Conservation (phyloP, 1,140 invertebrate species). For the Odontomachus brunneus region DNA sequence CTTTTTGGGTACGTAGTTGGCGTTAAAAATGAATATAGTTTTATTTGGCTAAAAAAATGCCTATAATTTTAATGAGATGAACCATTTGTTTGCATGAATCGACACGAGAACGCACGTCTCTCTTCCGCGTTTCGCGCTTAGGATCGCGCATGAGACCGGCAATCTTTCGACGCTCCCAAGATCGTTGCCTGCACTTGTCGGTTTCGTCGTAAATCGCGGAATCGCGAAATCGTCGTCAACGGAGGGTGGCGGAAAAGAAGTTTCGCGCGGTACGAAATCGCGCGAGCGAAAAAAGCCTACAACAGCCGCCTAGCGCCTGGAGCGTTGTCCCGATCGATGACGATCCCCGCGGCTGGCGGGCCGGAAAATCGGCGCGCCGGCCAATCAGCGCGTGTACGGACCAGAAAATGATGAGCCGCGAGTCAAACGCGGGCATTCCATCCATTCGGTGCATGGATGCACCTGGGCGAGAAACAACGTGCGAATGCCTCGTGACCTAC, state of each 20-base stretch:
- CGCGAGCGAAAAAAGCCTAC: constrained; percentile 13
- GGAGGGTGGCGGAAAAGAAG: constrained; percentile 65
- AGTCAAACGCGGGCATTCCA: constrained; percentile 6
- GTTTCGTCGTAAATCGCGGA: constrained; percentile 14
- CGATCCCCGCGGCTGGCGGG: constrained; percentile 55
- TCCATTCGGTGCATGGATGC: constrained; percentile 12
- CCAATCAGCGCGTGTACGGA: constrained; percentile 76
- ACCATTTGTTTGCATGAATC: neutral
- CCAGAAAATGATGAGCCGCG: constrained; percentile 73
- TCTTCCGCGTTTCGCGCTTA: constrained; percentile 5
- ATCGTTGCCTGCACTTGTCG: neutral
- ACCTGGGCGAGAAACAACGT: constrained; percentile 67
- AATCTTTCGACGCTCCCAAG: constrained; percentile 49
- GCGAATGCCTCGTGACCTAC: constrained; percentile 77
- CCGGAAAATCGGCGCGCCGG: constrained; percentile 75
- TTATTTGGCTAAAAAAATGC: too few species aligned
- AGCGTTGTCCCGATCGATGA: constrained; percentile 34
- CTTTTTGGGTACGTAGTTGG: too few species aligned
- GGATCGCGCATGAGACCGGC: constrained; percentile 52
- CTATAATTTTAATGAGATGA: too few species aligned
- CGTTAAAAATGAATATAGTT: too few species aligned
- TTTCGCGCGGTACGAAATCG: neutral
- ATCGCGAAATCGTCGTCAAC: constrained; percentile 39
- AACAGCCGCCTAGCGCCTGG: neutral
- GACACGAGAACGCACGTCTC: neutral